These are phyloP conservation scores for Microcebus jonahi DNA, from an alignment of 2,113 vertebrate species.

Conservation along the genomic window DNA sequence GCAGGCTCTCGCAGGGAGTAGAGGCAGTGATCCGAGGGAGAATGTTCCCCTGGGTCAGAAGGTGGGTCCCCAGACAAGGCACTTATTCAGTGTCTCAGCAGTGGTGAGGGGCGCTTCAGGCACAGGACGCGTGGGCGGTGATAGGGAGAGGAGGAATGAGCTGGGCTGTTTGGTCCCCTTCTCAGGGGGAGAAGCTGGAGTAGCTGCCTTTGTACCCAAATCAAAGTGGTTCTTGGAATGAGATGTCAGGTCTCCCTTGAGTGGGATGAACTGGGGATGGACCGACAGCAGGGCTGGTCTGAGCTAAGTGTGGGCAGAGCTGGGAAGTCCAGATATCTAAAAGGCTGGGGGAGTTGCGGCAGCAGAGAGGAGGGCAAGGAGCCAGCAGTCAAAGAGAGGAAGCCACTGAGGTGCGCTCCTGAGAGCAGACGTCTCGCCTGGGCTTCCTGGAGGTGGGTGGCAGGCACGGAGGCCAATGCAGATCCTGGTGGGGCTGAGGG, in stretches of 20 bases:
- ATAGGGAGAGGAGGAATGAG: background rate
- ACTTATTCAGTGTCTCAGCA: background rate
- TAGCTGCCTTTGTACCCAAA: background rate
- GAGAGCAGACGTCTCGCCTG: background rate
- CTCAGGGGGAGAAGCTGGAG: background rate
- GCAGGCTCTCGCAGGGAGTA: background rate
- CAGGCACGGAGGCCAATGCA: background rate
- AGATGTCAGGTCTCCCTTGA: background rate
- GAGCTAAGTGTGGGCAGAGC: background rate
- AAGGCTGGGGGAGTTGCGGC: background rate
- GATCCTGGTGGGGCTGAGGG: background rate
- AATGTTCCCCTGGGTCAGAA: background rate
- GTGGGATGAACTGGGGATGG: background rate
- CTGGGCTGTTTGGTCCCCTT: background rate
- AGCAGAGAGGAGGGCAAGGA: background rate
- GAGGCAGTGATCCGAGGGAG: background rate
- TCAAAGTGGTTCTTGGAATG: background rate
- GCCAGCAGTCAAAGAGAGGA: background rate
- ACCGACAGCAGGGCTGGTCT: background rate
- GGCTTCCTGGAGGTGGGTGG: background rate
- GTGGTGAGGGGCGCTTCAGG: background rate
- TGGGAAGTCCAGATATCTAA: background rate
- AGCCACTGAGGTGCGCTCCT: background rate
- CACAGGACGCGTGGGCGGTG: background rate
- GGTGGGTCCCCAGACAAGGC: background rate